phyloP scores from a whole-genome alignment of 2,797 vertebrate genomes.

The Hoplostethus atlanticus region DNA sequence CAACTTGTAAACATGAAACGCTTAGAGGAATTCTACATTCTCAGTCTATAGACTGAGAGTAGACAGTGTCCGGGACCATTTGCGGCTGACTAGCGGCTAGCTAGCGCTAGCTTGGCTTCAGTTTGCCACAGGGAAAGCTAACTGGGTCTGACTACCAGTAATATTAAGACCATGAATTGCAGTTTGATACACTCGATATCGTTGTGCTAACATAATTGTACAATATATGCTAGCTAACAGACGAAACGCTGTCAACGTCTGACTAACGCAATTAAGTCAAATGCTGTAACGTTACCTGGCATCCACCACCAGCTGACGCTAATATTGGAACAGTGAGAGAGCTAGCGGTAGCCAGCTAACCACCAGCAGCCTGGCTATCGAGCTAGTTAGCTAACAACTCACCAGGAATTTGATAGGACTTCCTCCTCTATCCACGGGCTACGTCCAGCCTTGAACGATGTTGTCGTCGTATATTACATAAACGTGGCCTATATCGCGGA shows the following conservation, averaged over 20 bases:
- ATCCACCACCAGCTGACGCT: constrained; percentile 76
- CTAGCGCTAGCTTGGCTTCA: constrained; percentile 64
- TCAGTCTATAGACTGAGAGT: constrained; percentile 41
- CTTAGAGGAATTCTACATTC: constrained; percentile 61
- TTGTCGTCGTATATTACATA: constrained; percentile 83
- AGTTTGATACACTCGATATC: constrained; percentile 53
- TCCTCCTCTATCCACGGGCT: constrained; percentile 83
- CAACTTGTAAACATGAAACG: constrained; percentile 75
- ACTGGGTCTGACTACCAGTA: constrained; percentile 20
- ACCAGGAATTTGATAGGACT: constrained; percentile 89
- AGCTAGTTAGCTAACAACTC: constrained; percentile 86
- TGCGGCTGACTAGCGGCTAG: constrained; percentile 40
- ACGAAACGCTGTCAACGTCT: not conserved
- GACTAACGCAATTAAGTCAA: constrained; percentile 25
- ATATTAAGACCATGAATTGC: constrained; percentile 35
- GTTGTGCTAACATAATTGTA: not conserved
- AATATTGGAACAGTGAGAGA: constrained; percentile 29
- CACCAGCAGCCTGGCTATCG: constrained; percentile 72
- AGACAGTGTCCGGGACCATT: constrained; percentile 59
- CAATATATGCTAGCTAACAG: not conserved
- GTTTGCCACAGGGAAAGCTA: constrained; percentile 50
- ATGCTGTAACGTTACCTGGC: constrained; percentile 66
- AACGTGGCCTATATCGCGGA: constrained; percentile 77
- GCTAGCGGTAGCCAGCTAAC: constrained; percentile 71
- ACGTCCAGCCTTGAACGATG: constrained; percentile 78